A percentile compares a stretch with the other conserved stretches of the same genome.
These are phyloP conservation scores for Plagodis pulveraria DNA, from an alignment of 2,888 invertebrate genomes.

Conservation along the genomic window DNA sequence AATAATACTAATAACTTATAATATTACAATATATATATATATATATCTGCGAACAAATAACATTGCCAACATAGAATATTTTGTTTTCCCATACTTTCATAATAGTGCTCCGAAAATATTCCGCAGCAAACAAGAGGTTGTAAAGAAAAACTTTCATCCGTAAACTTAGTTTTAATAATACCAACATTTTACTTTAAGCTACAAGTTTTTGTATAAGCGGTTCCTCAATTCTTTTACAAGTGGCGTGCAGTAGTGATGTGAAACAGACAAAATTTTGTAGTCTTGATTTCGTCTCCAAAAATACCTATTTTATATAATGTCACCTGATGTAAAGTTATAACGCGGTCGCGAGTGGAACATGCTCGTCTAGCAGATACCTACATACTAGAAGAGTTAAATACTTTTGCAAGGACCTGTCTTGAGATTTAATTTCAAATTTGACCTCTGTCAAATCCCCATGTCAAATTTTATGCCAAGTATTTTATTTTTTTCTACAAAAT, in stretches of 20 bases:
- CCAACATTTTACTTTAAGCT: constrained; percentile 19
- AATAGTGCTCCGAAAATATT: constrained; percentile 16
- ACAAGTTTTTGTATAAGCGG: constrained; percentile 26
- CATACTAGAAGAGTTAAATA: too few species aligned
- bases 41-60: background rate
- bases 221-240: constrained; percentile 18
- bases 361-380: too few species aligned
- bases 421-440: too few species aligned
- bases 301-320: too few species aligned
- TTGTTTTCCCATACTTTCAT: constrained; percentile 10
- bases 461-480: too few species aligned
- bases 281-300: too few species aligned
- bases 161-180: constrained; percentile 27
- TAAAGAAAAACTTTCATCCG: constrained; percentile 23
- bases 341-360: too few species aligned
- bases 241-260: constrained; percentile 4
- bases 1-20: too few species aligned
- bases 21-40: background rate
- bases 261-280: background rate
- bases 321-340: too few species aligned
- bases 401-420: too few species aligned
- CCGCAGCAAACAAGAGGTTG: constrained; percentile 14
- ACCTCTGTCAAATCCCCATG: too few species aligned
- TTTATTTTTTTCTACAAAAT: too few species aligned
- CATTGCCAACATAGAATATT: constrained; percentile 2